Conservation (phyloP, 30 jellyfish, hydroid and myxozoan genomes). For the Hydra vulgaris region DNA sequence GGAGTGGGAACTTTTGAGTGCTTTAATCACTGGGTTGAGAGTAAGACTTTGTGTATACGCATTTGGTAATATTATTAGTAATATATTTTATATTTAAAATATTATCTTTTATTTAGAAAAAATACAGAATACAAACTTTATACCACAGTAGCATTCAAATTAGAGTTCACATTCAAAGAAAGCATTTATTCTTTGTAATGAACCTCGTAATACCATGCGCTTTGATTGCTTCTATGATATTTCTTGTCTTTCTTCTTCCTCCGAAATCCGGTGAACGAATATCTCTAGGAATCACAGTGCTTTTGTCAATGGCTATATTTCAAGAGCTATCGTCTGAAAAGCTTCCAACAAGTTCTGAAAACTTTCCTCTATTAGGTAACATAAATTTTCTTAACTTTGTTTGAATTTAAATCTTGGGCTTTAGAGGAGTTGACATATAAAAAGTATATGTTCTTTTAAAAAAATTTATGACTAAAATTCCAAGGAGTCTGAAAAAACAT, state of each 20-base stretch:
- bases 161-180: conserved; percentile 40
- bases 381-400: too few relatives aligned
- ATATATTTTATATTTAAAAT: too few relatives aligned
- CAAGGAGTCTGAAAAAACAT: neutral
- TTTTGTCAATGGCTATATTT: conserved; percentile 89
- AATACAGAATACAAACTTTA: conserved; percentile 40
- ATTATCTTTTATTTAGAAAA: conserved; percentile 25
- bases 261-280: conserved; percentile 94
- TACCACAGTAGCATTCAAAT: conserved; percentile 49
- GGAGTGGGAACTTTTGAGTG: conserved; percentile 56
- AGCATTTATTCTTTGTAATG: conserved; percentile 74
- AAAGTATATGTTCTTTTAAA: neutral
- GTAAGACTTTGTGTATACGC: neutral
- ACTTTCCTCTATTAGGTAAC: conserved; percentile 73
- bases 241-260: conserved; percentile 78
- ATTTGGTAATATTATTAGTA: neutral
- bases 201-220: conserved; percentile 88
- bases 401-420: neutral
- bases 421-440: too few relatives aligned
- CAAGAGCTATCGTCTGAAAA: conserved; percentile 91
- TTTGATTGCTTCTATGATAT: conserved; percentile 82
- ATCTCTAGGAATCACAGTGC: conserved; percentile 77
- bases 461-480: too few relatives aligned
- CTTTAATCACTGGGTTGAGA: conserved; percentile 1
- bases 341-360: conserved; percentile 90